A percentile compares a stretch with the other conserved stretches of the same genome.
Conservation (phyloP, 2,888 invertebrate genomes). For the Phaonia tiefii region DNA sequence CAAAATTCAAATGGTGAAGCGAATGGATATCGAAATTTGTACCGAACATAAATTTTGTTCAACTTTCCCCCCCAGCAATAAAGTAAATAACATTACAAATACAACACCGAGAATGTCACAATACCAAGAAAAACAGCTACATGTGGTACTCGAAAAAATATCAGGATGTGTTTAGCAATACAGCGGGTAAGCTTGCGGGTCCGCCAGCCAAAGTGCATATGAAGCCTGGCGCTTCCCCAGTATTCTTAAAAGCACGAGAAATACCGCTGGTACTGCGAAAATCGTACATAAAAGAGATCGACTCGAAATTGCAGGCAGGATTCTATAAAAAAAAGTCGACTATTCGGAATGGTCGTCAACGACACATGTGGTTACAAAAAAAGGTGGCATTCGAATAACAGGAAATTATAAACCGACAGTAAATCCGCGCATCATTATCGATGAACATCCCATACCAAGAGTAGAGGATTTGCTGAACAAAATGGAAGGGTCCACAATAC, state of each 20-base stretch:
- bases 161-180: constrained; percentile 25
- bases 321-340: no score
- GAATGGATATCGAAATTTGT: constrained; percentile 27
- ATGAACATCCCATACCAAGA: constrained; percentile 31
- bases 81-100: constrained; percentile 19
- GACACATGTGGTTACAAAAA: constrained; percentile 56
- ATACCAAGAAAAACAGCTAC: not conserved
- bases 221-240: constrained; percentile 26
- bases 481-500: constrained; percentile 35
- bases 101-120: not conserved
- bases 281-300: constrained; percentile 38
- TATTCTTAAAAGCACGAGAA: constrained; percentile 28
- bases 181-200: constrained; percentile 28
- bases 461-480: constrained; percentile 20
- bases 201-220: constrained; percentile 31
- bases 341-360: constrained; percentile 56
- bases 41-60: constrained; percentile 27
- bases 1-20: not conserved
- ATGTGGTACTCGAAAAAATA: constrained; percentile 13
- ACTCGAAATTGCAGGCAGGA: no score
- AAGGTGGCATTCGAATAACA: constrained; percentile 46
- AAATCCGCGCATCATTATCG: no score
- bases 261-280: no score
- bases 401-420: no score
- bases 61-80: no score